A percentile compares a stretch with the other conserved stretches of the same genome.
Conservation (phyloP, 2,113 vertebrate species). For the Montifringilla adamsi region DNA sequence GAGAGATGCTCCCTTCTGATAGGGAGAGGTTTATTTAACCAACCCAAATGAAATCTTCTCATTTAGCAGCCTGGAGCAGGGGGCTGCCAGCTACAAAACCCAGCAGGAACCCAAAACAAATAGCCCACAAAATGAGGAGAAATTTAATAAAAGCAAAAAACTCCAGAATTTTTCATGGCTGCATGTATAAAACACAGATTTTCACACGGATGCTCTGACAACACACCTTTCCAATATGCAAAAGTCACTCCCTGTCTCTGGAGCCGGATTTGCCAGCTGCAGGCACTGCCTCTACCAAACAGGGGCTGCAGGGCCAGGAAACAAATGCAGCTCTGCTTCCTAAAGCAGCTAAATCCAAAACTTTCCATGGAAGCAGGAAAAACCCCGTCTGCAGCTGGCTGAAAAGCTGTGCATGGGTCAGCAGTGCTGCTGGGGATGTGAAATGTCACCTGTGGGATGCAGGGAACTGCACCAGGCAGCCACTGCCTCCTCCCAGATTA, state of each 20-base stretch:
- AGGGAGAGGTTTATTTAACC: neutral
- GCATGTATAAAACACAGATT: neutral
- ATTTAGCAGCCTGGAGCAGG: neutral
- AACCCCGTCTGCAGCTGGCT: neutral
- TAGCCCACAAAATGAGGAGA: neutral
- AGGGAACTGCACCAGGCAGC: accelerated
- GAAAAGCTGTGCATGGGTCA: neutral
- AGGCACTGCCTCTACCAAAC: neutral
- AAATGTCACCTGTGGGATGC: neutral
- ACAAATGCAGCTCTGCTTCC: neutral
- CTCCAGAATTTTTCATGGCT: accelerated
- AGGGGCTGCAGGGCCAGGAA: neutral
- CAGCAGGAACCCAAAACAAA: accelerated
- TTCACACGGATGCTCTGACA: neutral
- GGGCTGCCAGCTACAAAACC: neutral
- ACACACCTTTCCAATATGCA: accelerated
- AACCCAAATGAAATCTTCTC: neutral
- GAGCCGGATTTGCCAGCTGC: neutral
- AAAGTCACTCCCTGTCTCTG: neutral
- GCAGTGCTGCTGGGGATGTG: neutral
- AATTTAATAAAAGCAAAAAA: neutral
- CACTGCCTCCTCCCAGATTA: neutral
- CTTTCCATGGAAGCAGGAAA: neutral
- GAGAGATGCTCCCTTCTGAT: neutral
- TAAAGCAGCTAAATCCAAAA: neutral